Percentiles rank a stretch among this genome's conserved stretches.
phyloP scores from a whole-genome alignment of 2,113 vertebrate genomes.

The Lethenteron camtschaticum region DNA sequence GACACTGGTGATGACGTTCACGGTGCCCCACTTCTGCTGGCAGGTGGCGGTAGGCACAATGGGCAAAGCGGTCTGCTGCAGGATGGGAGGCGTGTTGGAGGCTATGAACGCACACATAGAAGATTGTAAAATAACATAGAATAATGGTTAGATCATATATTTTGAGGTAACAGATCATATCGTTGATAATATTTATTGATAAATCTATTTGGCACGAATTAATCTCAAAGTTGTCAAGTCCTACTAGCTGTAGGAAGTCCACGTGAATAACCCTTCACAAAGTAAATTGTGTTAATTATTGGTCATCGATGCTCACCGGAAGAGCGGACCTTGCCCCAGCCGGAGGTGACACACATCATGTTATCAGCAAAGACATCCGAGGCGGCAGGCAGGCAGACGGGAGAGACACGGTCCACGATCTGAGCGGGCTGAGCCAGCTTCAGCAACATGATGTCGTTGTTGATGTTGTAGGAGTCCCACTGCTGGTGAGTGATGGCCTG shows the following conservation, averaged over 20 bases:
- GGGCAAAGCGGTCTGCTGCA: slow-evolving; percentile 46
- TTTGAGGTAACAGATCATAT: too few species aligned
- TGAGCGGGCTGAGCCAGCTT: background rate
- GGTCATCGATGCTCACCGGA: background rate
- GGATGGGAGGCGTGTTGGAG: slow-evolving; percentile 23
- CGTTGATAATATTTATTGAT: too few species aligned
- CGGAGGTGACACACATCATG: slow-evolving; percentile 5
- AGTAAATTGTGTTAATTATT: too few species aligned
- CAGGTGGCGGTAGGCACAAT: slow-evolving; percentile 33
- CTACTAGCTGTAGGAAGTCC: too few species aligned
- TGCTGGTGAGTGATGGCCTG: slow-evolving; percentile 4
- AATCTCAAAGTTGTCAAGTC: too few species aligned
- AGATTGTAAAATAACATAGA: too few species aligned
- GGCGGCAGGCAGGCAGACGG: background rate
- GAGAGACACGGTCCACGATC: background rate
- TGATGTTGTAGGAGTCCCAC: background rate
- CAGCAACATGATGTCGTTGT: slow-evolving; percentile 4
- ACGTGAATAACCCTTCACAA: too few species aligned
- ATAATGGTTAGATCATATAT: too few species aligned
- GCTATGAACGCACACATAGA: slow-evolving; percentile 21
- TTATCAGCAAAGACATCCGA: background rate
- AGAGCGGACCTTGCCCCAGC: background rate
- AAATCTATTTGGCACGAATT: too few species aligned
- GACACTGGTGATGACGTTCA: slow-evolving; percentile 17
- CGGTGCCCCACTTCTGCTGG: slow-evolving; percentile 29